Conservation (phyloP, 2,888 invertebrate genomes). For the Stenodera caucasica region DNA sequence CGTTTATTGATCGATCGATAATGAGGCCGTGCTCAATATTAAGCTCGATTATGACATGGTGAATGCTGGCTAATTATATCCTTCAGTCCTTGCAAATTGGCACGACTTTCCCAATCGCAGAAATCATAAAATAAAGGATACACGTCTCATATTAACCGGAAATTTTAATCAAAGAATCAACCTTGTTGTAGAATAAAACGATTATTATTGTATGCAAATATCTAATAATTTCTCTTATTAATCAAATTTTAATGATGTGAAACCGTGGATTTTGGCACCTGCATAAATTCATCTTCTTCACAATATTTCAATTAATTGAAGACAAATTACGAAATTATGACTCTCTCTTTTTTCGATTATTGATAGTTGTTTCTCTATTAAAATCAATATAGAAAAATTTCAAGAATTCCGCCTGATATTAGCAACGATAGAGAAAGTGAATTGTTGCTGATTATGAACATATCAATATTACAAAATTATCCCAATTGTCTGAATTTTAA, state of each 20-base stretch:
- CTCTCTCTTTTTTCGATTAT: background rate
- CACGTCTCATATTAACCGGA: background rate
- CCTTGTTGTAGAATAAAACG: background rate
- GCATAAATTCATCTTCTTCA: too few species aligned
- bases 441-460: background rate
- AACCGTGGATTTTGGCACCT: too few species aligned
- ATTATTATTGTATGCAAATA: background rate
- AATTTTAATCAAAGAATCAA: background rate
- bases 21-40: constrained; percentile 12
- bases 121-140: background rate
- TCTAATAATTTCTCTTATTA: background rate
- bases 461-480: background rate
- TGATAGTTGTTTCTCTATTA: background rate
- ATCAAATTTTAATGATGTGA: background rate
- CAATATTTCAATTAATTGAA: background rate
- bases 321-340: background rate
- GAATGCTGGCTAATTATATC: constrained; percentile 25
- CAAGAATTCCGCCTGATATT: background rate
- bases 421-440: background rate
- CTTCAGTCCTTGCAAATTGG: background rate
- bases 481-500: background rate
- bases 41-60: constrained; percentile 34
- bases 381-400: background rate
- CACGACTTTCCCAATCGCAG: background rate
- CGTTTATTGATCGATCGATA: background rate